Evolutionary conservation across 2,888 invertebrate genomes (phyloP), one percentile per base, ranked within the genome.

Genomic region (Heteromyza rotundicornis): DNA sequence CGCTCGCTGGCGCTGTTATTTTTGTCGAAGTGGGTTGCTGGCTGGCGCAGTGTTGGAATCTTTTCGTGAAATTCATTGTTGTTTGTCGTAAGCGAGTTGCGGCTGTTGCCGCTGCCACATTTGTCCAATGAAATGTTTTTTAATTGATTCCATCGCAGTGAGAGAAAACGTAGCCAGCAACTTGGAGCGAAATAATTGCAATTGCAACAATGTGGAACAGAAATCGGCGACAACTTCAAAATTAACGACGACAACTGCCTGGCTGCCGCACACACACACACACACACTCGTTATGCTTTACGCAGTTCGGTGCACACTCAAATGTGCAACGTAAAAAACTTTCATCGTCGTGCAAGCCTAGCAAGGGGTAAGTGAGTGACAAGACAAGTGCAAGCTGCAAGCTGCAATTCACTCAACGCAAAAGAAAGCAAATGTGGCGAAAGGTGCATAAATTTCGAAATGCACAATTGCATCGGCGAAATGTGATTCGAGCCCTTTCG

Each of bases 191-290:
- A 7, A 19, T 20, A 19, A 47, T 20, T 5, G 20, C 20, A 47
- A 47, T 47, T 47, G 40, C 40, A 8, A 40, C 40, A 40, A 40
- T 40, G 40, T 47, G 47, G 47, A 17, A 47, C 20, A 47, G 17
- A 17, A 40, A 47, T 47, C 47, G 20, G 47, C 47, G 20, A 47
- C 47, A 19, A 20, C 40, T 47, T 47, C 40, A n/a, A 40, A 10
- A n/a, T 10, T n/a, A n/a, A 40, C 16, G 40, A n/a, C 40, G 16
- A n/a, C 40, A n/a, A n/a, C 16, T n/a, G 40, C 8, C 40, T 40
- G 40, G 12, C 40, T 40, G 40, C 40, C 10, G 10, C 27, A 7
- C 5, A 27, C 27, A 27, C 10, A 27, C 27, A 7, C n/a, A n/a
- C n/a, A n/a, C n/a, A 27, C 5, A 7, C 27, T 7, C 27, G 27